Evolutionary conservation across 2,888 invertebrate genomes (phyloP).

Genomic region (Abscondita cerata): DNA sequence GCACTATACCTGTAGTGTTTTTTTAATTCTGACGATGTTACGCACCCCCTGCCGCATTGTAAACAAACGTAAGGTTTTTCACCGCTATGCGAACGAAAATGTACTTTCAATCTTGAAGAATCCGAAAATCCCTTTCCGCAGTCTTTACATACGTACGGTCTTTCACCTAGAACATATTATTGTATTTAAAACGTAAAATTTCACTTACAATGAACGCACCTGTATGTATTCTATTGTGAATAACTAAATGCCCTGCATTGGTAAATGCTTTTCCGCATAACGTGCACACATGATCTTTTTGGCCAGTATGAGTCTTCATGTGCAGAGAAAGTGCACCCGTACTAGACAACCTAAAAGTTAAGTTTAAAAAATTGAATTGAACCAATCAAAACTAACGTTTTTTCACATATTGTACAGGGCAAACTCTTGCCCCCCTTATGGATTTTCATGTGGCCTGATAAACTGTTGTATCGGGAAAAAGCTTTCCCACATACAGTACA

Average conservation of each 20-base stretch:
- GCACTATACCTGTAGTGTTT: constrained; percentile 49
- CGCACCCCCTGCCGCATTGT: constrained; percentile 53
- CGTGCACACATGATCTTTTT: constrained; percentile 33
- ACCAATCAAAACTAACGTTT: constrained; percentile 20
- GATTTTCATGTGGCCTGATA: constrained; percentile 37
- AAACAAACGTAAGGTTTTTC: constrained; percentile 55
- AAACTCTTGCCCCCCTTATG: constrained; percentile 30
- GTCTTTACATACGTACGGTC: constrained; percentile 55
- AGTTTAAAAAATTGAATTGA: background rate
- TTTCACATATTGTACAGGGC: constrained; percentile 33
- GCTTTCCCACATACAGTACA: constrained; percentile 35
- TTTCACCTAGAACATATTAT: constrained; percentile 47
- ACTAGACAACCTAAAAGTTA: constrained; percentile 29
- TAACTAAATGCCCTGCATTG: constrained; percentile 34
- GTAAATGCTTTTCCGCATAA: constrained; percentile 35
- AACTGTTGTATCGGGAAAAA: constrained; percentile 35
- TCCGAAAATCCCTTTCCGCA: constrained; percentile 62
- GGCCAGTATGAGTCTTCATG: constrained; percentile 37
- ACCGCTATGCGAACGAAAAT: constrained; percentile 59
- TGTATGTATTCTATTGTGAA: constrained; percentile 34
- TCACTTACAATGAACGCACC: constrained; percentile 11
- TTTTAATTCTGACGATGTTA: constrained; percentile 57
- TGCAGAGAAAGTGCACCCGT: constrained; percentile 31
- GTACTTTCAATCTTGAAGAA: constrained; percentile 60
- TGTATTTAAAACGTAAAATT: background rate